Evolutionary conservation across 2,797 vertebrate genomes (phyloP), one percentile per base, ranked within the genome.

Genomic region (Rallus crepitans): DNA sequence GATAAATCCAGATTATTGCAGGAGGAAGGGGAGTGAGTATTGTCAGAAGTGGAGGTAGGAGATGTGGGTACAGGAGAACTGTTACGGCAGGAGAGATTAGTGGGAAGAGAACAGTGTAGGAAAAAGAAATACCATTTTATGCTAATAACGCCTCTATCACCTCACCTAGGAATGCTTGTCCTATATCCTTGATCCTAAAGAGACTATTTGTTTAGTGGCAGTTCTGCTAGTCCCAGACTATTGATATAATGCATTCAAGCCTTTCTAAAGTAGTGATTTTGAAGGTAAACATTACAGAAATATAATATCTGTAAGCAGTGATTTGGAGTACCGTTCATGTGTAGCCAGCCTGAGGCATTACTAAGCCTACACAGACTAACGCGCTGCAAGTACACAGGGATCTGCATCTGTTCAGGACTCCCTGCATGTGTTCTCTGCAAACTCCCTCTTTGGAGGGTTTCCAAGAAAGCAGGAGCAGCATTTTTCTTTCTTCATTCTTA

Each of bases 201-300:
- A 90, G 64, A 53, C 15, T 95, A 47, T 89, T 86, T 89, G 39
- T 93, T 90, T 77, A 81, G 60, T 52, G 31, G 39, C 40, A 94
- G 48, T 89, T 72, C 37, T 61, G 89, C 53, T 65, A 82, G 18
- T 61, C 48, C 53, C 42, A 9, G 33, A 37, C 23, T 79, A 25
- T 28, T 57, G 64, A 57, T 65, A 37, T n/a, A 64, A 61, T 71
- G 47, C 24, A 57, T 27, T 63, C 57, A 85, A 27, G 73, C 48
- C 57, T 87, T 53, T 86, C 47, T 81, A 40, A 87, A 45, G 12
- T 87, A 66, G 35, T 84, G 37, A n/a, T 61, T 91, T 83, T 78
- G 66, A 89, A 72, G 59, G 57, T 63, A 93, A 95, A 56, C 35
- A 21, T 59, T 72, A 52, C 83, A 82, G 78, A 80, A 73, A 37